Evolutionary conservation across 1,140 invertebrate genomes (phyloP).

Genomic region (Drosophila nannoptera): DNA sequence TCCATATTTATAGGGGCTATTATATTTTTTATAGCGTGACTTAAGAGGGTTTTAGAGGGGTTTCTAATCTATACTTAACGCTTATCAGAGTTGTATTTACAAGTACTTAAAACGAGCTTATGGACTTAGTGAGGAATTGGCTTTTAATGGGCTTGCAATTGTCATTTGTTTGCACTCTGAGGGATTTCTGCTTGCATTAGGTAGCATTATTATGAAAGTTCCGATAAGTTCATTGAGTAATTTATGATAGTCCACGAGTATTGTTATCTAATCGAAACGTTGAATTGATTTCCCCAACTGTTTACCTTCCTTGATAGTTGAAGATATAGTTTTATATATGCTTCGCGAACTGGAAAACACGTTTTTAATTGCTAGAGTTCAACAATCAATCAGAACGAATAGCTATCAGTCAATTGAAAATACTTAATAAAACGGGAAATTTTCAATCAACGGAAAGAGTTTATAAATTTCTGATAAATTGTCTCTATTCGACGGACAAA

Average conservation of each 20-base stretch:
- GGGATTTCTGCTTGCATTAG: not conserved
- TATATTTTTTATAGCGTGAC: too few relatives aligned
- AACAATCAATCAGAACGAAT: too few relatives aligned
- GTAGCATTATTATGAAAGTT: conserved; percentile 4
- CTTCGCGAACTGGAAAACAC: not conserved
- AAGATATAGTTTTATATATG: not conserved
- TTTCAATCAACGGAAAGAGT: too few relatives aligned
- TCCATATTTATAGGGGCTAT: too few relatives aligned
- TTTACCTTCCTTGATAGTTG: not conserved
- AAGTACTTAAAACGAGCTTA: not conserved
- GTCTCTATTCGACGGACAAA: too few relatives aligned
- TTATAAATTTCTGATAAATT: too few relatives aligned
- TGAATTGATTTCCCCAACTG: not conserved
- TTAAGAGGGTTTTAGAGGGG: too few relatives aligned
- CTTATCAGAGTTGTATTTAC: not conserved
- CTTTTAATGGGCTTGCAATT: not conserved
- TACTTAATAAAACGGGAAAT: too few relatives aligned
- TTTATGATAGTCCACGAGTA: not conserved
- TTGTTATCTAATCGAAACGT: not conserved
- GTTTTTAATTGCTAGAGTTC: too few relatives aligned
- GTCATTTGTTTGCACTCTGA: not conserved
- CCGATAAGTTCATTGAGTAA: conserved; percentile 3
- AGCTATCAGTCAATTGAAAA: too few relatives aligned
- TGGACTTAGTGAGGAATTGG: not conserved
- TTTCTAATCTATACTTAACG: too few relatives aligned